phyloP scores from a whole-genome alignment of 2,113 vertebrate species.

The Saguinus imperator region DNA sequence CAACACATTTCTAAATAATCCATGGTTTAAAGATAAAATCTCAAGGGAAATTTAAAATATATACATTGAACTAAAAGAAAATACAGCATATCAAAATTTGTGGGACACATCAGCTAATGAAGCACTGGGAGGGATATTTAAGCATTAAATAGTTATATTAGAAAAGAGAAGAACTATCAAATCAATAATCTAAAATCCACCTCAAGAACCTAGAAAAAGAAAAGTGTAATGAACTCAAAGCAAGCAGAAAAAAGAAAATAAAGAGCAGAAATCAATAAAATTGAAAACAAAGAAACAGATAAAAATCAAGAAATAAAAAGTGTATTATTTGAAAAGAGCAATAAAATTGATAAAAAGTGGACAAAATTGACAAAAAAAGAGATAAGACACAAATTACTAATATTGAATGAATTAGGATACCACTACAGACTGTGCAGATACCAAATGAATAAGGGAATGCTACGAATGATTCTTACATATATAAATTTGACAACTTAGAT shows the following conservation, averaged over 20 bases:
- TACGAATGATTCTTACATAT: neutral
- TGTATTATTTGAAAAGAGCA: neutral
- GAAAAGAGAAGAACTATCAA: neutral
- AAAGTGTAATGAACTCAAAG: neutral
- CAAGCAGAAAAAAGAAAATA: neutral
- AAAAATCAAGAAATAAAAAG: neutral
- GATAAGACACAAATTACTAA: neutral
- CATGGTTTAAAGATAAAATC: neutral
- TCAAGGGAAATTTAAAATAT: neutral
- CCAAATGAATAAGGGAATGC: neutral
- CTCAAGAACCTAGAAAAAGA: neutral
- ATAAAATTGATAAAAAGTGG: neutral
- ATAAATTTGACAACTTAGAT: neutral
- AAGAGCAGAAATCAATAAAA: neutral
- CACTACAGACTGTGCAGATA: neutral
- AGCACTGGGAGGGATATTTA: neutral
- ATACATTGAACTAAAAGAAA: neutral
- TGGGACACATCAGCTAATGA: neutral
- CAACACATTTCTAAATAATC: neutral
- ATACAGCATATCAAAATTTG: neutral
- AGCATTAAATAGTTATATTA: neutral
- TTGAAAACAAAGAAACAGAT: neutral
- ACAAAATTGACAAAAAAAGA: neutral
- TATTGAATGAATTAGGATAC: neutral
- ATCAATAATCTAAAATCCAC: neutral